These are phyloP conservation scores for Triops cancriformis DNA, from an alignment of 1,140 invertebrate species.

Conservation along the genomic window DNA sequence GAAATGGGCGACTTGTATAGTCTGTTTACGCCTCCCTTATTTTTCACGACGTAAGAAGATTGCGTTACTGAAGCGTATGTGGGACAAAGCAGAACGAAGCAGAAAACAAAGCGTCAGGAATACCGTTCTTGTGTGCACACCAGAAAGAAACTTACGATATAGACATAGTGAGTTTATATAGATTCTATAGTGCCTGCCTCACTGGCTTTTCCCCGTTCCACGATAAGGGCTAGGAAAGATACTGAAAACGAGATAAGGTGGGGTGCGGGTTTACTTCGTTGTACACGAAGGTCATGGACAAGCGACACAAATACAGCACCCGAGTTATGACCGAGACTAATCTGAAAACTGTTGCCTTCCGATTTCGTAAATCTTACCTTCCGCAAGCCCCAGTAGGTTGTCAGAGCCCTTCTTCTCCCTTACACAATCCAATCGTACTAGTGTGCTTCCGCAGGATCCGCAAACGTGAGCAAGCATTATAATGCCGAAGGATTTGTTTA, in stretches of 20 bases:
- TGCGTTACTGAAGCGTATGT: neutral
- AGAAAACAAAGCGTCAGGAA: neutral
- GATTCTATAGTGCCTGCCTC: neutral
- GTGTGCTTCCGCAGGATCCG: neutral
- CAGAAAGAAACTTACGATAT: neutral
- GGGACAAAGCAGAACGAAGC: neutral
- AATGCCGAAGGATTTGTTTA: neutral
- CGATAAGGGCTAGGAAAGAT: neutral
- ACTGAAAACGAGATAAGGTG: neutral
- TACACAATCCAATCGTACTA: neutral
- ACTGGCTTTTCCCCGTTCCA: neutral
- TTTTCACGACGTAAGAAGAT: neutral
- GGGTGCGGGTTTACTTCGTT: neutral
- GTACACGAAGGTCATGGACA: neutral
- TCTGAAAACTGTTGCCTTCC: neutral
- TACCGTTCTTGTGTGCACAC: neutral
- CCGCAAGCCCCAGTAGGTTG: neutral
- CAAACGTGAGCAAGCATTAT: neutral
- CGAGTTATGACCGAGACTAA: neutral
- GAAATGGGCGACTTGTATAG: neutral
- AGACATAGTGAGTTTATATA: neutral
- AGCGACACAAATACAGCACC: neutral
- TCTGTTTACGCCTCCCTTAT: neutral
- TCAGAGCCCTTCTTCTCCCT: too few relatives aligned
- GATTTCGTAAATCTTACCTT: neutral